A percentile compares a stretch with the other conserved stretches of the same genome.
Conservation (phyloP, 2,888 invertebrate genomes). For the Psylliodes chrysocephalus region DNA sequence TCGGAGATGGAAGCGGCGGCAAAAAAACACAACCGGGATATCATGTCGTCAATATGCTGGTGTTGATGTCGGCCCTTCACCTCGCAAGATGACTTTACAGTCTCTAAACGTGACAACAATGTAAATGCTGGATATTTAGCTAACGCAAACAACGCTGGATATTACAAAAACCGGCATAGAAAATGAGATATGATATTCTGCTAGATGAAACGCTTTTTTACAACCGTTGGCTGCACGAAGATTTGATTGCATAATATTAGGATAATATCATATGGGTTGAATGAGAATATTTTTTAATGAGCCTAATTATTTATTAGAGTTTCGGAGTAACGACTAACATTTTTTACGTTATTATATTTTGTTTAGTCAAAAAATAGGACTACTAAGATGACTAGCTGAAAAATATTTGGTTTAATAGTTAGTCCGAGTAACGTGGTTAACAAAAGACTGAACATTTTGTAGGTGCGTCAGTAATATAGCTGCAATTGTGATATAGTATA, state of each 20-base stretch:
- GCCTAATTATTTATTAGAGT: no score
- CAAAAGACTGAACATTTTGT: no score
- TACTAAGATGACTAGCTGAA: no score
- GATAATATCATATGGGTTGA: no score
- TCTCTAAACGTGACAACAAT: slow-evolving; percentile 47
- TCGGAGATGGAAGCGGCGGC: slow-evolving; percentile 47
- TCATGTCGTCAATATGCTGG: slow-evolving; percentile 52
- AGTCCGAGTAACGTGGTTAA: no score
- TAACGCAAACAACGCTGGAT: slow-evolving; percentile 33
- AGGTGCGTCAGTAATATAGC: no score
- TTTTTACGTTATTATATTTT: no score
- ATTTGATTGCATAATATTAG: background rate
- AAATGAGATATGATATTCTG: slow-evolving; percentile 14
- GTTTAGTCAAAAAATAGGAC: no score
- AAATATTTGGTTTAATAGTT: no score
- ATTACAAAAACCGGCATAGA: slow-evolving; percentile 20
- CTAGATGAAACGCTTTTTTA: background rate
- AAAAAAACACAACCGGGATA: slow-evolving; percentile 34
- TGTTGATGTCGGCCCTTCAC: slow-evolving; percentile 43
- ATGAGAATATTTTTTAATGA: no score
- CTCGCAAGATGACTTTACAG: slow-evolving; percentile 49
- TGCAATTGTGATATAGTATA: no score
- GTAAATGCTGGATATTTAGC: slow-evolving; percentile 32
- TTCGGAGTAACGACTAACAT: no score
- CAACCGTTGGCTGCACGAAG: background rate